These are phyloP conservation scores for Stegostoma tigrinum DNA, from an alignment of 2,113 vertebrate species.

Conservation along the genomic window DNA sequence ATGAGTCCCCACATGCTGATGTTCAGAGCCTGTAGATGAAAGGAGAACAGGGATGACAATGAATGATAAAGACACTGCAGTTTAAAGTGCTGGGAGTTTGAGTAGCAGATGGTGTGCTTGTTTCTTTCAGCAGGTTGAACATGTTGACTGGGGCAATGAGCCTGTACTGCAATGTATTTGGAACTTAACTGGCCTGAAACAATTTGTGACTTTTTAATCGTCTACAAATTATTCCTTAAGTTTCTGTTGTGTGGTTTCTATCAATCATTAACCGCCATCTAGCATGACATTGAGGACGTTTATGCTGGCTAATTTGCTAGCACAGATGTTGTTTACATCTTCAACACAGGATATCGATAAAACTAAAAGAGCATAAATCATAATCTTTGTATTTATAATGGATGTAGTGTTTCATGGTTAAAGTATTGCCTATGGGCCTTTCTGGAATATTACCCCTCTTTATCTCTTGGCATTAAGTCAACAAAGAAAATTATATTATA, in stretches of 20 bases:
- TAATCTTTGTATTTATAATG: constrained; percentile 31
- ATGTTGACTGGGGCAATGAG: neutral
- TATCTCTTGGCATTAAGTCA: constrained; percentile 22
- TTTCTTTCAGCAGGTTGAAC: neutral
- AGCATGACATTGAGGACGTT: constrained; percentile 10
- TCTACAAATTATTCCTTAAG: constrained; percentile 18
- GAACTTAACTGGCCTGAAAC: neutral
- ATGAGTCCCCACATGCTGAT: neutral
- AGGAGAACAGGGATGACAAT: neutral
- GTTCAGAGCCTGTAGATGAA: no score
- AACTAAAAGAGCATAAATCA: constrained; percentile 14
- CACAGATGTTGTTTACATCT: constrained; percentile 30
- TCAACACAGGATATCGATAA: constrained; percentile 15
- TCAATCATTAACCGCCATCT: constrained; percentile 16
- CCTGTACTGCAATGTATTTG: neutral
- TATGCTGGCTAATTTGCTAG: neutral
- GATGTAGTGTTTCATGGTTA: constrained; percentile 3
- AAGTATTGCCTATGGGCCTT: constrained; percentile 18
- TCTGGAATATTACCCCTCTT: constrained; percentile 4
- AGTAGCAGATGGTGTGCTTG: neutral
- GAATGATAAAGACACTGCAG: neutral
- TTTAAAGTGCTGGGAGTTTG: neutral
- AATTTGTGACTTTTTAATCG: constrained; percentile 17
- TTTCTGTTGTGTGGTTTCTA: neutral
- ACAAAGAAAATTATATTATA: constrained; percentile 17